Evolutionary conservation across 2,797 vertebrate species (phyloP).

Genomic region (Scolopax bukidnonensis): DNA sequence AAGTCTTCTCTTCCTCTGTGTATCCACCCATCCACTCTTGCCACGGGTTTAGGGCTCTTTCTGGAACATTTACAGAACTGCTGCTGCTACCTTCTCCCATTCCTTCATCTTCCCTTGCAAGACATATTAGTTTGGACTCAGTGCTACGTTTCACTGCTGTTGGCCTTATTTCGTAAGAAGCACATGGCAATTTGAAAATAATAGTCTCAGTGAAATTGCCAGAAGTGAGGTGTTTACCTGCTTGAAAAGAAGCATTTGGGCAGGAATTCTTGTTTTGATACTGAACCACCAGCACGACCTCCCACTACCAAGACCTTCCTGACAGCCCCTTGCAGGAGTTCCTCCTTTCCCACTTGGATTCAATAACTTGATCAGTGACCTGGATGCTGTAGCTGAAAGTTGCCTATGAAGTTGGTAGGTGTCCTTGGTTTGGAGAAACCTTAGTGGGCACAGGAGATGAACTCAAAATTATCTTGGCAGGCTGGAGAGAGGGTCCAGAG

Average conservation of each 20-base stretch:
- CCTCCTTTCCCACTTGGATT: background rate
- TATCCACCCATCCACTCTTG: background rate
- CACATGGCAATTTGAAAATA: background rate
- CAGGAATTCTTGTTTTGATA: background rate
- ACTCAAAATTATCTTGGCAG: background rate
- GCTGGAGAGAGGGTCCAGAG: background rate
- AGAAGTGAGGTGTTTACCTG: background rate
- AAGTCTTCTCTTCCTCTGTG: background rate
- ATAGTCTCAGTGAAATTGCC: background rate
- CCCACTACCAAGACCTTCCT: background rate
- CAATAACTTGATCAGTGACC: background rate
- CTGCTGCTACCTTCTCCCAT: background rate
- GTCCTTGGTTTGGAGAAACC: background rate
- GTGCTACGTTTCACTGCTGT: background rate
- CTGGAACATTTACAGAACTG: background rate
- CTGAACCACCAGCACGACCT: background rate
- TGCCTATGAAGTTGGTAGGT: background rate
- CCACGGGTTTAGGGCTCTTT: background rate
- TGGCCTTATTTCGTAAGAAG: background rate
- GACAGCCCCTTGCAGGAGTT: background rate
- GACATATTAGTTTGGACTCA: background rate
- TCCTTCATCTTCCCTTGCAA: background rate
- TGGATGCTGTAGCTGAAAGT: background rate
- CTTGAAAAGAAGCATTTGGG: background rate
- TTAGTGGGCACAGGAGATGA: background rate